Conservation (phyloP, 1,140 invertebrate species). For the Subanguina moxae region DNA sequence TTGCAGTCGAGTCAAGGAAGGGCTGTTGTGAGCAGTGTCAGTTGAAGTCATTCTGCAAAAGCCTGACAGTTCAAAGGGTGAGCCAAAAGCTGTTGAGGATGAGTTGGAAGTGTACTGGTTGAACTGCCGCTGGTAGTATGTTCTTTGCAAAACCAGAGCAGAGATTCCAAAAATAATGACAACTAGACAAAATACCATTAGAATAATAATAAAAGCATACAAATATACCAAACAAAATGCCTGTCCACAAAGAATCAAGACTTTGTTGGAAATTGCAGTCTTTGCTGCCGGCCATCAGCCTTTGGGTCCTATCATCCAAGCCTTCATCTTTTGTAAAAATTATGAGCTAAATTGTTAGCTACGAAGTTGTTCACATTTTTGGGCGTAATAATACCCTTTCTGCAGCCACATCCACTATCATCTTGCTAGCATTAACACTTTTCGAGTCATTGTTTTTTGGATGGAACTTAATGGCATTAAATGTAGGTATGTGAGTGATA, state of each 20-base stretch:
- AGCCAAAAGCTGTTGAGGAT: background rate
- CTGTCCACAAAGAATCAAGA: background rate
- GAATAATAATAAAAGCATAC: background rate
- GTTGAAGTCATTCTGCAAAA: background rate
- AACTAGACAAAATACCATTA: background rate
- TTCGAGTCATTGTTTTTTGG: background rate
- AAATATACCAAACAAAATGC: background rate
- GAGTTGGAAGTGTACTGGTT: background rate
- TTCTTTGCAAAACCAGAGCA: background rate
- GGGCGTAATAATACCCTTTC: conserved; percentile 15
- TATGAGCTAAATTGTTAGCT: conserved; percentile 25
- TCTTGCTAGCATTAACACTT: background rate
- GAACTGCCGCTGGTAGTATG: background rate
- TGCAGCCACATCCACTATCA: conserved; percentile 28
- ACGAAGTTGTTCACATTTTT: background rate
- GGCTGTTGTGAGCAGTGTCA: background rate
- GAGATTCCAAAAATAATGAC: background rate
- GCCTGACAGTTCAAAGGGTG: background rate
- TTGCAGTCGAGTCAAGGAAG: background rate
- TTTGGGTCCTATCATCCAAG: background rate
- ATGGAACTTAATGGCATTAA: background rate
- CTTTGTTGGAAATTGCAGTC: background rate
- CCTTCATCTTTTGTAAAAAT: conserved; percentile 37
- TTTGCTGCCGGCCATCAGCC: background rate
- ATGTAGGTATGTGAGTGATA: background rate